A percentile compares a stretch with the other conserved stretches of the same genome.
Evolutionary conservation across 2,113 vertebrate genomes (phyloP).

Genomic region (Boulengeromyrus knoepffleri): DNA sequence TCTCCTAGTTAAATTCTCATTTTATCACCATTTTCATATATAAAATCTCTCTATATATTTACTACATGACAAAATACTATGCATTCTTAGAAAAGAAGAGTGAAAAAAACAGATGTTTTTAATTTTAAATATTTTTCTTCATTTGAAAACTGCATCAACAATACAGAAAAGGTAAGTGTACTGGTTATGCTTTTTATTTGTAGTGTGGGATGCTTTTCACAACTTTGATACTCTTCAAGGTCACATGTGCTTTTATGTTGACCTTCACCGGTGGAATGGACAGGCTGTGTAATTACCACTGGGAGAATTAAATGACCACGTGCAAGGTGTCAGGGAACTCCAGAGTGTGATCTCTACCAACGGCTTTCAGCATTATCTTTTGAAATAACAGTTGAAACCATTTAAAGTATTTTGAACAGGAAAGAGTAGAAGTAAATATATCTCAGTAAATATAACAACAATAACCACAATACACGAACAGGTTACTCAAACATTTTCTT

Average conservation of each 20-base stretch:
- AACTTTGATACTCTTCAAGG: not conserved
- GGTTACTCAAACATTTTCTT: not conserved
- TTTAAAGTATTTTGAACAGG: not conserved
- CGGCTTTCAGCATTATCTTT: not conserved
- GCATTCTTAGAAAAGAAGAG: not conserved
- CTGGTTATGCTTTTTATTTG: not conserved
- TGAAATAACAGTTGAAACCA: not conserved
- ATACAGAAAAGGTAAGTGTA: not conserved
- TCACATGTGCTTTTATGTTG: not conserved
- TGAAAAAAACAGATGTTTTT: not conserved
- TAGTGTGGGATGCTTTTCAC: not conserved
- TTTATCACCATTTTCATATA: not conserved
- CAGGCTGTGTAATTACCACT: not conserved
- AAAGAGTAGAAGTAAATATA: not conserved
- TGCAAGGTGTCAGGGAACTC: not conserved
- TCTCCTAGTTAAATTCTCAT: not conserved
- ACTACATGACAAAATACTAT: not conserved
- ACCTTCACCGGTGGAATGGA: not conserved
- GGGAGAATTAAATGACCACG: not conserved
- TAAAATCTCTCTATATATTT: not conserved
- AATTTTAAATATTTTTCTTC: not conserved
- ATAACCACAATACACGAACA: not conserved
- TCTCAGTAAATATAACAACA: not conserved
- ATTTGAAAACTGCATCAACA: not conserved
- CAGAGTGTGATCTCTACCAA: not conserved